A percentile compares a stretch with the other conserved stretches of the same genome.
Conservation (phyloP, 2,113 vertebrate genomes). For the Macquaria ambigua region DNA sequence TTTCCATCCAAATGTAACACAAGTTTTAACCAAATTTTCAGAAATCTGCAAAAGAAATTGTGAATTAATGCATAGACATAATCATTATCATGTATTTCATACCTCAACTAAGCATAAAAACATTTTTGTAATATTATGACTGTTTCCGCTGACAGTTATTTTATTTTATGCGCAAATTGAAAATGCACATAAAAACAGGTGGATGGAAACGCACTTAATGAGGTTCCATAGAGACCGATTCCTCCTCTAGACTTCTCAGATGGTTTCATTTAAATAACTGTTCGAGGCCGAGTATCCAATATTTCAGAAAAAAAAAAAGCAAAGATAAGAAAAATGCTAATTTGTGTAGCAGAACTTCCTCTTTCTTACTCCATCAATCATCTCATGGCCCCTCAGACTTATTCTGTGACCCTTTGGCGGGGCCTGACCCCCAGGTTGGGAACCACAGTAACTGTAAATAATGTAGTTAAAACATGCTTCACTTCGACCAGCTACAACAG, state of each 20-base stretch:
- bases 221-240: neutral
- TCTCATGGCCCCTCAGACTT: neutral
- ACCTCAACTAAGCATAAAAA: neutral
- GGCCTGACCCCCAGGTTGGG: too few species aligned
- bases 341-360: neutral
- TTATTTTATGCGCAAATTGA: neutral
- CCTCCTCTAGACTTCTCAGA: neutral
- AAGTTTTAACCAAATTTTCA: neutral
- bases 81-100: neutral
- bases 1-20: neutral
- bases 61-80: too few species aligned
- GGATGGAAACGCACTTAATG: neutral
- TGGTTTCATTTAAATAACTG: neutral
- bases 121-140: neutral
- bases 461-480: neutral
- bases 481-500: neutral
- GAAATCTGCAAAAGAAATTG: too few species aligned
- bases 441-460: neutral
- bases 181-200: neutral
- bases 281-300: neutral
- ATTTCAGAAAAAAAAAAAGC: neutral
- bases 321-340: neutral
- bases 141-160: neutral
- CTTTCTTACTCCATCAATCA: neutral
- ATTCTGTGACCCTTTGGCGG: neutral